Evolutionary conservation across 35 echinoderm and acorn worm species (phyloP), one percentile per base, ranked within the genome.

Genomic region (Hemicentrotus pulcherrimus): DNA sequence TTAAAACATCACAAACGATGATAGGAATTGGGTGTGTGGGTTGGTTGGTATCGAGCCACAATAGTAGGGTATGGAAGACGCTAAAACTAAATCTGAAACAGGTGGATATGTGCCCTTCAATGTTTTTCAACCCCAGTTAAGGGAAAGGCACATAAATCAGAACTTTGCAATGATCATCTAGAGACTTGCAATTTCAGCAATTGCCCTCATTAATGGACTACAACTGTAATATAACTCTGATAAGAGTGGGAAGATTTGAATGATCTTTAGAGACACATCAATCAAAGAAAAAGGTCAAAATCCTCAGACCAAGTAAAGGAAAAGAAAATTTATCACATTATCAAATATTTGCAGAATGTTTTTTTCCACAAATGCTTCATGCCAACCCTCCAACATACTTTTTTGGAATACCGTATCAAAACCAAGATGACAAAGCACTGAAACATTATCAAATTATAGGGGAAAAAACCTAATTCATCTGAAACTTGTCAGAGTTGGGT

Each of bases 31-130:
- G 28, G 65, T 78, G 65, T 78, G 65, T 78, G 65, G 65, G 65
- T 78, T 78, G 65, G 65, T 28, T 78, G 65, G 65, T n/a, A 78
- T 78, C 19, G 6, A n/a, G 65, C 65, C 65, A 78, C 65, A n/a
- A n/a, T 7, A 78, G 61, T 70, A 24, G 61, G 61, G 65, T 28
- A 28, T 78, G 28, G 65, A 22, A 78, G 28, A 78, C 6, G 19
- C 4, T 28, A n/a, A 28, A 28, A 78, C 65, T 78, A 28, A 78
- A 78, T 78, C 65, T 78, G 24, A 78, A 78, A 78, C 65, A 78
- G 65, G 65, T 78, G 65, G 65, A 78, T 78, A 78, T 78, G 65
- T 78, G 65, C 65, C 65, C 65, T 78, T 78, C 65, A 78, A 78
- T 78, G 65, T 78, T 78, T 41, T 78, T 78, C 65, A n/a, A 22